Evolutionary conservation across 1,140 invertebrate genomes (phyloP), one percentile per base, ranked within the genome.

Genomic region (Heliothis virescens): DNA sequence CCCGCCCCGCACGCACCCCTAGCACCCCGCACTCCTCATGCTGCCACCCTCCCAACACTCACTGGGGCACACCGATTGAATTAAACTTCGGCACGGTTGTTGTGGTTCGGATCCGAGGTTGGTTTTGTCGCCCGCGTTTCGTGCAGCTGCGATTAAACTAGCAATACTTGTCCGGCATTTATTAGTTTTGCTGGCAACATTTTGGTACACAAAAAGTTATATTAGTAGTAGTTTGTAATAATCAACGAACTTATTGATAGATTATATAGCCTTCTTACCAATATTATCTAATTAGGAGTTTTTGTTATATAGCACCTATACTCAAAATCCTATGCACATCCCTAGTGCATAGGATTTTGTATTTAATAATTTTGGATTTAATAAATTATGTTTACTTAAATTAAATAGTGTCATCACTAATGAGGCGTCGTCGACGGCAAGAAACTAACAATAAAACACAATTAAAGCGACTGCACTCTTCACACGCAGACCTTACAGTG

Each of bases 21-120:
- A n/a, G 26, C 63, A 47, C 65, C 52, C 55, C 67, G 29, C 60
- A 16, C 82, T 74, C 81, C 65, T 63, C 65, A 52, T 52, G 53
- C 78, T 80, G 59, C 67, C 71, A 60, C 77, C 82, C 77, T 80
- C 79, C 62, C 81, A 82, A 82, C 84, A 83, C 83, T 84, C 85
- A 89, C 81, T 85, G 88, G 83, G 86, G 83, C 89, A 86, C 87
- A 87, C 84, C 91, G 88, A 92, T 91, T 91, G 92, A 93, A 93
- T 93, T 92, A 94, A 93, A 94, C 89, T 94, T 93, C 87, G 89
- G 90, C 89, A 89, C 84, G 86, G 89, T 90, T 92, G 90, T 92
- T 93, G 91, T 87, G 92, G 92, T 91, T 88, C 89, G 82, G 88
- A 85, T 85, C 86, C 90, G 86, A 89, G 89, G 87, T 92, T 86